phyloP scores from a whole-genome alignment of 1,140 invertebrate species.

The Rhopalosiphum padi region DNA sequence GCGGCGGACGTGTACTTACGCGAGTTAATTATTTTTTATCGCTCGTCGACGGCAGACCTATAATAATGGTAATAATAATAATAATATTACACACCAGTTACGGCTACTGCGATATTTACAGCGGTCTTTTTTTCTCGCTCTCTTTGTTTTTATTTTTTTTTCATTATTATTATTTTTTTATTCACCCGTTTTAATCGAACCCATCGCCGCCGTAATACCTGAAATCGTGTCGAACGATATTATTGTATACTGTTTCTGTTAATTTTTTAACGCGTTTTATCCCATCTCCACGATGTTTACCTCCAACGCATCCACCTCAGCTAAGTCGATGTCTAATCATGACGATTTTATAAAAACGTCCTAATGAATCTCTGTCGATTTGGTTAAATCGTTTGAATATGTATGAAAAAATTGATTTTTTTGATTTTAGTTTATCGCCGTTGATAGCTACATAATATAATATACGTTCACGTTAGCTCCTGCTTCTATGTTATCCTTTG shows the following conservation, averaged over 20 bases:
- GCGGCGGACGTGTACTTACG: not conserved
- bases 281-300: not conserved
- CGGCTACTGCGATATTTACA: not conserved
- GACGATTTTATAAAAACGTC: not conserved
- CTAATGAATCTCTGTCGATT: not conserved
- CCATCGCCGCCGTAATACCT: not conserved
- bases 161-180: not conserved
- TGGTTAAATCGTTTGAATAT: not conserved
- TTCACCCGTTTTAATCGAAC: not conserved
- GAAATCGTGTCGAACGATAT: not conserved
- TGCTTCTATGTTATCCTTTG: not conserved
- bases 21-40: conserved; percentile 23
- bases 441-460: not conserved
- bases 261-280: not conserved
- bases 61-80: not conserved
- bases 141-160: not conserved
- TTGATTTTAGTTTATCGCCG: not conserved
- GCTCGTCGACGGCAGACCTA: conserved; percentile 3
- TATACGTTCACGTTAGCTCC: not conserved
- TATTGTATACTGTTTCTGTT: not conserved
- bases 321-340: not conserved
- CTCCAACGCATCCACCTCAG: not conserved
- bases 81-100: not conserved
- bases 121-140: not conserved
- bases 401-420: not conserved